These are phyloP conservation scores for Smithornis capensis DNA, from an alignment of 2,113 vertebrate species.

Conservation along the genomic window DNA sequence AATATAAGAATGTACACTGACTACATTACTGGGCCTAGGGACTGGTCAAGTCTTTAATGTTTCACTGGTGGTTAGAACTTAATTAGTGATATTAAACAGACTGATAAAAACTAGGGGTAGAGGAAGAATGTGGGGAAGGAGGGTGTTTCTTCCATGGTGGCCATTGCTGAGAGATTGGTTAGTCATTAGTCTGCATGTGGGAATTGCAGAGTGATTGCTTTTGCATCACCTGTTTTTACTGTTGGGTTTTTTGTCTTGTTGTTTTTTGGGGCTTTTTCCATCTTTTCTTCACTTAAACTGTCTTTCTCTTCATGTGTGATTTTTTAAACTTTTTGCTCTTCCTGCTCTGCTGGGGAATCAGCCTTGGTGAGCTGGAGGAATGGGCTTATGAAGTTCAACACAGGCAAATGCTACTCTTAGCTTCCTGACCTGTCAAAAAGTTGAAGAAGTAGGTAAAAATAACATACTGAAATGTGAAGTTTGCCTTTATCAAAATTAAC, in stretches of 20 bases:
- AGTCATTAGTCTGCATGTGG: neutral
- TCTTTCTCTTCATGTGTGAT: neutral
- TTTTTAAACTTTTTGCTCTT: neutral
- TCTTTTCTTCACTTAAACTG: neutral
- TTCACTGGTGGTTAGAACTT: neutral
- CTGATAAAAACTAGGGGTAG: neutral
- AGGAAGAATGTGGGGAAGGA: neutral
- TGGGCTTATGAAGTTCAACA: neutral
- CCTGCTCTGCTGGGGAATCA: no score
- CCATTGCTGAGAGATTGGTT: neutral
- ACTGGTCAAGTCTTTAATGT: neutral
- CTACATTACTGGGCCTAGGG: neutral
- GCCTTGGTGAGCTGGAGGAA: neutral
- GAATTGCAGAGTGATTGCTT: neutral
- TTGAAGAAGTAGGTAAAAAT: neutral
- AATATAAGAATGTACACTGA: neutral
- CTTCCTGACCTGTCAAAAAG: neutral
- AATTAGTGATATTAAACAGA: neutral
- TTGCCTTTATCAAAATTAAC: neutral
- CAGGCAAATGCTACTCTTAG: neutral
- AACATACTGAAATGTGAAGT: neutral
- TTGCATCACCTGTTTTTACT: neutral
- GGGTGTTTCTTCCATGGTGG: neutral
- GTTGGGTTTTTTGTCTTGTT: neutral
- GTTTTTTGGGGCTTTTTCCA: no score